Base-by-base conservation (phyloP, 35 echinoderm and acorn worm species). In the Ophioderma brevispina region DNA sequence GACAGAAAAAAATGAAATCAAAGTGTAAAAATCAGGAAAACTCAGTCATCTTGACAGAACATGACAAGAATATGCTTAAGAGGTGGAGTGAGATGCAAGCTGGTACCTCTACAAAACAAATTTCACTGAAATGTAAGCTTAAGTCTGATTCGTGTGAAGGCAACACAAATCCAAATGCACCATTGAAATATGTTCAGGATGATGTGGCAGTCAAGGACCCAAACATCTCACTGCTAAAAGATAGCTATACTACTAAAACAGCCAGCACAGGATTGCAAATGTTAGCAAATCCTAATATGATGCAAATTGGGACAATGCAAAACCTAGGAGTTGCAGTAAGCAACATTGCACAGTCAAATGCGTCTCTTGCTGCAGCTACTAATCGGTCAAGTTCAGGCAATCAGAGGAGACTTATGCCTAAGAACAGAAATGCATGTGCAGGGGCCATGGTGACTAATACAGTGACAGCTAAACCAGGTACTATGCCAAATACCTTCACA, bases 1-100 rank as follows among this genome's bases (percentile, higher is more conserved):
- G 85, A 52, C 94, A 99, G 52, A 92, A 91, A 49, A 99, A 91
- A 40, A 33, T 34, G 1, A 92, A 93, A 64, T 88, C 37, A 18
- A 95, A 87, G 33, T 46, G 35, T 1, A 82, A 92, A n/a, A 78
- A 86, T 23, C 75, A 87, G 28, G 92, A 86, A 59, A 86, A 83
- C 13, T 1, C 89, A 42, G 32, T 87, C 35, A 19, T 99, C 32
- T 76, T 99, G 1, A 95, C 97, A 43, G 83, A 85, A 28, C 87
- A 90, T 56, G 97, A 99, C 88, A 87, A 91, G 79, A 90, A 86
- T 38, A 78, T 99, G 84, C 42, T 99, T 31, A 94, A 99, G 64
- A 92, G 91, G 25, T 99, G 97, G 97, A 99, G 94, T 35, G 88
- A 90, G 19, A 99, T 99, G 97, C 92, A 89, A 70, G 59, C 15